Evolutionary conservation across 30 jellyfish, hydroid and myxozoan species (phyloP), one percentile per base, ranked within the genome.

Genomic region (Mastigias papua): DNA sequence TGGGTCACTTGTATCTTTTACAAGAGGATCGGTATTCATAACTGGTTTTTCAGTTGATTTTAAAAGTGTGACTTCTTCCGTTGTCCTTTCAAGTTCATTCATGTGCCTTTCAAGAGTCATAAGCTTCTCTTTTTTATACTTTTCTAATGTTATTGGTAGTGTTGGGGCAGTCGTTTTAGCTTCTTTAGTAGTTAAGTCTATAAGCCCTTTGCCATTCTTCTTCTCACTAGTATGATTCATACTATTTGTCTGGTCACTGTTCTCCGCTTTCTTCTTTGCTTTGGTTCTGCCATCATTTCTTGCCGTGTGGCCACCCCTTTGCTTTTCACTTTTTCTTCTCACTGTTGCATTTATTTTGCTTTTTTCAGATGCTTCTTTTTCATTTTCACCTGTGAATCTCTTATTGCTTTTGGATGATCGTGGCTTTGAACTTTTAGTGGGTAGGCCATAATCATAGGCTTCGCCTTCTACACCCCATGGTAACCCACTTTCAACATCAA

Each of bases 341-440:
- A 11, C 73, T 32, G 50, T 74, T 25, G 42, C 50, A 46, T 37
- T 64, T 21, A 31, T 50, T 50, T 37, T 26, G 30, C 86, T 48
- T 26, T 74, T 74, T 20, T 20, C 7, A 23, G 70, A 1, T 22
- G 42, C 50, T 37, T 25, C 17, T 25, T 54, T 10, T 7, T 54
- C 67, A 11, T 21, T 54, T 21, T 54, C 67, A 54, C 6, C 67
- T 54, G 25, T 16, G 2, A 6, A 10, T 54, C 25, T 54, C 27
- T 19, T 54, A 10, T 54, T 16, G 9, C 3, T 21, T 33, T 49
- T 83, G 0, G 92, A 69, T 21, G 67, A 0, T 54, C 82, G 74
- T 22, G 87, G 93, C 15, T 51, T 76, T 2, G 97, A 89, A 2
- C 50, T 60, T 71, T 79, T 78, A 1, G 97, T 80, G 6, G 97